Evolutionary conservation across 2,113 vertebrate genomes (phyloP), one percentile per base, ranked within the genome.

Genomic region (Centropristis striata): DNA sequence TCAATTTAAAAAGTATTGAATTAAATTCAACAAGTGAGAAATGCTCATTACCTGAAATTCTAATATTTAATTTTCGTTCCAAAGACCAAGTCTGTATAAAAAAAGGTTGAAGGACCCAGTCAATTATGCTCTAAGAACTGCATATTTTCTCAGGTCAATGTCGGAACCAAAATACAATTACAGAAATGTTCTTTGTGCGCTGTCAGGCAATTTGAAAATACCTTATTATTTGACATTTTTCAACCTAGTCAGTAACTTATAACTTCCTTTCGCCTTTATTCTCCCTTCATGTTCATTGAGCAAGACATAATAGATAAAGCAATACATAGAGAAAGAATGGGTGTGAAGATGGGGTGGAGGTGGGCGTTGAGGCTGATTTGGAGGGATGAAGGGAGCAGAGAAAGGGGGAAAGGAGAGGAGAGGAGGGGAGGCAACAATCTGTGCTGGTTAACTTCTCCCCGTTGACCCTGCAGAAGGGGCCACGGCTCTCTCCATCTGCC

Each of bases 391-490:
- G 67, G 50, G 53, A 55, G 25, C 49, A 77, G 59, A 51, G 53
- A 60, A 46, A n/a, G 60, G 69, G 39, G 44, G 37, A 66, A 18
- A 55, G 64, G 63, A 71, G 27, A 60, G 60, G 14, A 51, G 63
- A 69, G 58, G 70, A 81, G 75, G 60, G 61, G 41, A 71, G 75
- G 85, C 65, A 80, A 64, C 83, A 89, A 84, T 91, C 86, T 89
- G 80, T 85, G 88, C 84, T 89, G 86, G 76, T 91, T 85, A 92
- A 89, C 85, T 81, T 88, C 66, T 80, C 84, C 79, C 77, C 3
- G 23, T 86, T 90, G 84, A 88, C 87, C 88, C 87, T 73, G 79
- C 77, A 81, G 86, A 90, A 71, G 71, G 81, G 85, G 87, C 85
- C 87, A 41, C 2, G 21, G 67, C 84, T 88, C 59, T 61, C 66